Conservation (phyloP, 2,797 vertebrate species). For the Oryzias sinensis region DNA sequence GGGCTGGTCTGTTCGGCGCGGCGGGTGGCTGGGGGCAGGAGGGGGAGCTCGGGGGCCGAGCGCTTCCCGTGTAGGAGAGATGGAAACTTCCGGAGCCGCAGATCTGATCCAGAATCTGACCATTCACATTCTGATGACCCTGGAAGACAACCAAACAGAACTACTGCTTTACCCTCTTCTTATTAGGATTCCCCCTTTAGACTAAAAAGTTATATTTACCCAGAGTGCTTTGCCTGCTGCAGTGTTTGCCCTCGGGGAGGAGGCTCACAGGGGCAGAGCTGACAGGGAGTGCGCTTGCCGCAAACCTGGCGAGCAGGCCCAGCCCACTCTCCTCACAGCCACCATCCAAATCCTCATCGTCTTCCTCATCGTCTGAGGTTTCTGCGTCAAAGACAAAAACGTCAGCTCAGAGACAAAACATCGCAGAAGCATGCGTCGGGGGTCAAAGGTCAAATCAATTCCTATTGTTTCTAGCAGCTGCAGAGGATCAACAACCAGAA, state of each 20-base stretch:
- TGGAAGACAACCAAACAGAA: slow-evolving; percentile 22
- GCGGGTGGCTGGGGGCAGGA: slow-evolving; percentile 72
- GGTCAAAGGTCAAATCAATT: slow-evolving; percentile 35
- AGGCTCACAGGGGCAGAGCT: slow-evolving; percentile 80
- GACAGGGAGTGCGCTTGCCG: slow-evolving; percentile 88
- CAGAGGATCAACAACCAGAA: slow-evolving; percentile 7
- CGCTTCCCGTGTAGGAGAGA: slow-evolving; percentile 86
- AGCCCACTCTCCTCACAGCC: slow-evolving; percentile 89
- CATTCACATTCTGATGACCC: slow-evolving; percentile 88
- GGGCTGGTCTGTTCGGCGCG: slow-evolving; percentile 71
- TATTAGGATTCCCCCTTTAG: not conserved
- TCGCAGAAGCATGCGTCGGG: not conserved
- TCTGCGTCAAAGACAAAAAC: slow-evolving; percentile 63
- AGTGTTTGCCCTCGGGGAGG: slow-evolving; percentile 88
- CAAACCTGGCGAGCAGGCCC: slow-evolving; percentile 91
- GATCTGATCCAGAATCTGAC: slow-evolving; percentile 90
- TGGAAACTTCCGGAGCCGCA: slow-evolving; percentile 86
- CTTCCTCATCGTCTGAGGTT: slow-evolving; percentile 79
- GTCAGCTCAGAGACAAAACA: slow-evolving; percentile 29
- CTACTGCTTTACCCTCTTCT: slow-evolving; percentile 34
- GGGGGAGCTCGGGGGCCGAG: slow-evolving; percentile 79
- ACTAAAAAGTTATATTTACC: slow-evolving; percentile 74
- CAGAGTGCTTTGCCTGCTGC: slow-evolving; percentile 87
- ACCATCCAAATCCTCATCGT: slow-evolving; percentile 70
- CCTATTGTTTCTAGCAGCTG: slow-evolving; percentile 13